Percentiles rank a stretch among this genome's conserved stretches.
Evolutionary conservation across 2,888 invertebrate species (phyloP).

Genomic region (Ptychoptera albimana): DNA sequence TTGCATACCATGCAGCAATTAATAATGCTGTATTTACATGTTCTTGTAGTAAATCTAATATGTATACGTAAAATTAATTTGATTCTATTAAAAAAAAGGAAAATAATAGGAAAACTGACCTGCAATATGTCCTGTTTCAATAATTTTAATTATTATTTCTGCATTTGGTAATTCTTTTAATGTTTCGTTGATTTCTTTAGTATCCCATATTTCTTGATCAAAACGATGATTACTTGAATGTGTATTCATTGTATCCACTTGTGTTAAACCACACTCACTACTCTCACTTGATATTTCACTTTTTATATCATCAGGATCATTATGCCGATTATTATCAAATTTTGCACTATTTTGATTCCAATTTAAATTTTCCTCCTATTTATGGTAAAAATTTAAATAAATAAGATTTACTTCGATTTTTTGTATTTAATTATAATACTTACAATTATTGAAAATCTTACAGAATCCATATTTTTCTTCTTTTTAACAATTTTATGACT

Average conservation of each 20-base stretch:
- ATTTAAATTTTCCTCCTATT: background rate
- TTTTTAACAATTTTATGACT: background rate
- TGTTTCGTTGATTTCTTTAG: slow-evolving; percentile 23
- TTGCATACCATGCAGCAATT: slow-evolving; percentile 22
- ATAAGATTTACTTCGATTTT: background rate
- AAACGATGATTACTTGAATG: slow-evolving; percentile 23
- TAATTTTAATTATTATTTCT: slow-evolving; percentile 18
- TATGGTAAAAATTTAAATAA: background rate
- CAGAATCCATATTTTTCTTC: slow-evolving; percentile 22
- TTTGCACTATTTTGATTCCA: background rate
- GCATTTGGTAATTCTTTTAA: slow-evolving; percentile 19
- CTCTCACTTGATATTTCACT: slow-evolving; percentile 26
- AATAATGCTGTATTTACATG: slow-evolving; percentile 25
- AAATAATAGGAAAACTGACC: background rate
- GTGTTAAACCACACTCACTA: slow-evolving; percentile 24
- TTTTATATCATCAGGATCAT: slow-evolving; percentile 24
- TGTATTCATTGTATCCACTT: slow-evolving; percentile 17
- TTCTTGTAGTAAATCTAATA: too few species aligned
- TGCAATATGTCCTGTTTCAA: slow-evolving; percentile 19
- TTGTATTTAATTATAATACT: slow-evolving; percentile 13
- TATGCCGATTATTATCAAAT: slow-evolving; percentile 18
- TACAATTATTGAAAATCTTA: slow-evolving; percentile 31
- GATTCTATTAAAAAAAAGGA: background rate
- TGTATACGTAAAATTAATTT: background rate
- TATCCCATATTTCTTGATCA: slow-evolving; percentile 25